Base-by-base conservation (phyloP, 2,113 vertebrate genomes). In the Cynoglossus semilaevis region DNA sequence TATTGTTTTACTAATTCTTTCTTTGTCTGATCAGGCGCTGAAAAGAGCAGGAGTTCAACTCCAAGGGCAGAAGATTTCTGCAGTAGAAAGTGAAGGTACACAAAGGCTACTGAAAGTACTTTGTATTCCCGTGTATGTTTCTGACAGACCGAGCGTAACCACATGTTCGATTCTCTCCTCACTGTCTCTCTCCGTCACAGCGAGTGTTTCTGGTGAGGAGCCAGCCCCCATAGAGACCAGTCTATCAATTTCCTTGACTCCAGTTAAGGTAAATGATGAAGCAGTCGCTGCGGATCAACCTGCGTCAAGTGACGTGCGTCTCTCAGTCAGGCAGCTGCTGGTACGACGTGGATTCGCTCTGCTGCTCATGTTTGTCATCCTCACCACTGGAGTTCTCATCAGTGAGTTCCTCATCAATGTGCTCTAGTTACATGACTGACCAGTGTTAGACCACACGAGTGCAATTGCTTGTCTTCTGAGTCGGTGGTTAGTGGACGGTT, bases 281-380 rank as follows among this genome's bases (percentile, higher is more conserved):
- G 52, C 0, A 0, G 48, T 53, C 2, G 7, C 2, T 15, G 50
- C 43, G 46, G 74, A 29, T 59, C 72, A 69, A 15, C 58, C 58
- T 47, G 36, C 57, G 4, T 46, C 61, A 11, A 37, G 43, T 7
- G 13, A 9, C 44, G 6, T 5, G 4, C 45, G 61, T 22, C 68
- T 88, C 63, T 79, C 82, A 15, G 41, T 66, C 74, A 76, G 61
- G 49, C 87, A 90, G 75, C 85, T 91, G 63, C 55, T 84, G 22
- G 45, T 89, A 5, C 75, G 85, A 13, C 76, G 79, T 35, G 79
- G 88, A 29, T 75, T 88, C 41, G 35, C 71, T 4, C 48, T 80
- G 34, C 34, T 90, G 41, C 36, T 77, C 54, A 88, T 88, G 88
- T 36, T 90, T 38, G 7, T 77, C 62, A 66, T 90, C 37, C 75